Conservation (phyloP, 2,797 vertebrate genomes). For the Karalla daura region DNA sequence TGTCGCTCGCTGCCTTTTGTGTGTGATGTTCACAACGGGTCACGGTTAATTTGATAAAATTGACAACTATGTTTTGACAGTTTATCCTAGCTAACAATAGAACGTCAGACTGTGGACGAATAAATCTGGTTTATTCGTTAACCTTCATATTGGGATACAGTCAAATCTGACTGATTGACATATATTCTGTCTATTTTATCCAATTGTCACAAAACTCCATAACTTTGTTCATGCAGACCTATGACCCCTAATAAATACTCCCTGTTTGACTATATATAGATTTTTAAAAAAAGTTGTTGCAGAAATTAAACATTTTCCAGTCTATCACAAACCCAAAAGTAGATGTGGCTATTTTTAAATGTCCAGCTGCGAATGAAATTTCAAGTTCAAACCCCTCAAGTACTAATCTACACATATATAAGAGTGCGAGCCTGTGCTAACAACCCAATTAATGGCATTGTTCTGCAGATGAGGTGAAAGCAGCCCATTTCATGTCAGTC, state of each 20-base stretch:
- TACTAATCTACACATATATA: not conserved
- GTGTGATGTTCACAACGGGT: not conserved
- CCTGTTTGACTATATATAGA: too few relatives aligned
- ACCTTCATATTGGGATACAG: too few relatives aligned
- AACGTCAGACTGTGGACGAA: not conserved
- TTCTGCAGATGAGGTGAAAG: constrained; percentile 72
- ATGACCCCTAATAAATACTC: too few relatives aligned
- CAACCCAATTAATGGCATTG: constrained; percentile 71
- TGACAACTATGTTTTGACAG: constrained; percentile 24
- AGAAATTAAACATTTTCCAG: not conserved
- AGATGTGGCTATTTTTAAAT: not conserved
- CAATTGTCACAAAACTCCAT: not conserved
- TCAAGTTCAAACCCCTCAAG: not conserved
- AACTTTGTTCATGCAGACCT: not conserved
- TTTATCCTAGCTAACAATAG: constrained; percentile 25
- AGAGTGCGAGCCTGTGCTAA: constrained; percentile 48
- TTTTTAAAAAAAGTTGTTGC: not conserved
- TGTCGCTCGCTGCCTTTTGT: not conserved
- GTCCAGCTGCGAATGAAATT: not conserved
- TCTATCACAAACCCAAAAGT: not conserved
- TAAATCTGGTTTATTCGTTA: not conserved
- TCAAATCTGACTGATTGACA: too few relatives aligned
- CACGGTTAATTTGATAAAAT: constrained; percentile 24
- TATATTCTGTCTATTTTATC: too few relatives aligned
- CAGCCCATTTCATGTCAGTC: constrained; percentile 68